These are phyloP conservation scores for Lasioglossum villosulum DNA, from an alignment of 2,888 invertebrate species.

Conservation along the genomic window DNA sequence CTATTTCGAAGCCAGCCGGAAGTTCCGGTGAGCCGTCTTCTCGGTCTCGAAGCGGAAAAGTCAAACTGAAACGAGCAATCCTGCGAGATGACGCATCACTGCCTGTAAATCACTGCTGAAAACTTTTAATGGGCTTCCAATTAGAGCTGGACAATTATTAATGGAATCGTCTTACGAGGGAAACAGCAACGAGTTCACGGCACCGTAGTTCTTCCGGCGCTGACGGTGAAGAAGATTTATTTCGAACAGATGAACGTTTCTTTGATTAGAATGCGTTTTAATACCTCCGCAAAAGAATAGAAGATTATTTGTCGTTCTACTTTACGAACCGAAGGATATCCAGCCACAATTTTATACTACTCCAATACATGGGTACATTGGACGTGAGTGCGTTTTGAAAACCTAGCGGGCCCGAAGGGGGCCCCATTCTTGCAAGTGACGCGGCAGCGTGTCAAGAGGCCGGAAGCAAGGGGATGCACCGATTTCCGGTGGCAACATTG, in stretches of 20 bases:
- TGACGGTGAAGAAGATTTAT: background rate
- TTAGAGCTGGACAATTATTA: constrained; percentile 1
- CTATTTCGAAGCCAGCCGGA: constrained; percentile 9
- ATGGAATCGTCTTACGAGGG: background rate
- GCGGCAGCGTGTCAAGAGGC: constrained; percentile 13
- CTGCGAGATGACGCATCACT: background rate
- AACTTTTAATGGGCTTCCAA: background rate
- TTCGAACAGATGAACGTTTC: background rate
- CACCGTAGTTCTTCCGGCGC: background rate
- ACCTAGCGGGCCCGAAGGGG: background rate
- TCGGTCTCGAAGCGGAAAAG: background rate
- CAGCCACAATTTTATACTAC: background rate
- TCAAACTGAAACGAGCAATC: background rate
- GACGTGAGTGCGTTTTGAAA: background rate
- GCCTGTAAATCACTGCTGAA: background rate
- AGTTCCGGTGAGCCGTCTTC: background rate
- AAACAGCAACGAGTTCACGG: background rate
- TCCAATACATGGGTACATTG: background rate
- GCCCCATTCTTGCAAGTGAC: constrained; percentile 5
- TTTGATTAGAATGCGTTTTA: background rate
- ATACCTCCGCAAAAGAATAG: too few species aligned
- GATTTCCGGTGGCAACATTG: constrained; percentile 14
- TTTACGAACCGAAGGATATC: too few species aligned
- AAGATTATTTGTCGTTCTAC: too few species aligned
- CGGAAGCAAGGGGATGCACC: background rate